A percentile compares a stretch with the other conserved stretches of the same genome.
These are phyloP conservation scores for Eristalis tenax DNA, from an alignment of 2,888 invertebrate genomes.

Conservation along the genomic window DNA sequence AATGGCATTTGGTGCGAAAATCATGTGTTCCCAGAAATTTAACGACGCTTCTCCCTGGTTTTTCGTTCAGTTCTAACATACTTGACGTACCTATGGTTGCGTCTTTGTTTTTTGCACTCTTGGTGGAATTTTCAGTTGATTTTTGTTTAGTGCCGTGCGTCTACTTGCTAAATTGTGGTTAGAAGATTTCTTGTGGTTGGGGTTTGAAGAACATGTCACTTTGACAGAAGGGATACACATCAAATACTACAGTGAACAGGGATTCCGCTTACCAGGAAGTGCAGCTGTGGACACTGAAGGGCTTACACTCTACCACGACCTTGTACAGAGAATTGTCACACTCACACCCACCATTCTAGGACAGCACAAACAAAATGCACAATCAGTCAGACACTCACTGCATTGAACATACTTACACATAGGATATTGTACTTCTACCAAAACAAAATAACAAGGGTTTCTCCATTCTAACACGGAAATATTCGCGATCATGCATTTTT, in stretches of 20 bases:
- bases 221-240: not conserved
- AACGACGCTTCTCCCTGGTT: too few relatives aligned
- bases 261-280: not conserved
- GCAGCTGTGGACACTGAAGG: not conserved
- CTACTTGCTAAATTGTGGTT: too few relatives aligned
- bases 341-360: not conserved
- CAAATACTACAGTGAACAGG: not conserved
- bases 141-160: too few relatives aligned
- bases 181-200: not conserved
- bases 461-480: not conserved
- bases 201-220: not conserved
- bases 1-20: too few relatives aligned
- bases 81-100: too few relatives aligned
- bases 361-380: not conserved
- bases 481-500: constrained; percentile 36
- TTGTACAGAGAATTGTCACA: not conserved
- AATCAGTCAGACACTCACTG: not conserved
- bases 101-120: too few relatives aligned
- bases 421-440: constrained; percentile 4
- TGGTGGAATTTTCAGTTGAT: too few relatives aligned
- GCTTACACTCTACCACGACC: not conserved
- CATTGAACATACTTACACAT: constrained; percentile 33
- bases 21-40: too few relatives aligned
- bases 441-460: not conserved
- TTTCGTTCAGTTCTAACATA: too few relatives aligned